These are phyloP conservation scores for Cassiopea andromeda DNA, from an alignment of 30 jellyfish, hydroid and myxozoan genomes.

Conservation along the genomic window DNA sequence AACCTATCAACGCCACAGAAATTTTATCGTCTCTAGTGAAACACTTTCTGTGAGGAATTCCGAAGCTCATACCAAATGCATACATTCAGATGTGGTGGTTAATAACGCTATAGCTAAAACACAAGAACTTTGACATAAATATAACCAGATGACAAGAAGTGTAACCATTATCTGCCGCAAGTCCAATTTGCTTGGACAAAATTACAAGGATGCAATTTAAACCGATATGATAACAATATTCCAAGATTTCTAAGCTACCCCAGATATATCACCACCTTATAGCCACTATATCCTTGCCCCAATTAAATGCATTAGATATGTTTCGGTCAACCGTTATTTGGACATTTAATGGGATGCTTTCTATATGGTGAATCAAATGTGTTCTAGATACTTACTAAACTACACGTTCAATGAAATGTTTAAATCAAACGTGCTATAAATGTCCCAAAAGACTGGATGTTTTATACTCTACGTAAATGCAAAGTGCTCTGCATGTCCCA, in stretches of 20 bases:
- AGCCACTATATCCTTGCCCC: not conserved
- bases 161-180: not conserved
- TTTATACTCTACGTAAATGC: too few relatives aligned
- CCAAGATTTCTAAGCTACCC: not conserved
- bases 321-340: too few relatives aligned
- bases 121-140: not conserved
- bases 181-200: not conserved
- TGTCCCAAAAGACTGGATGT: too few relatives aligned
- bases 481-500: too few relatives aligned
- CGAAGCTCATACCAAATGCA: not conserved
- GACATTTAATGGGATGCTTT: too few relatives aligned
- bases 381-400: too few relatives aligned
- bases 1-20: not conserved
- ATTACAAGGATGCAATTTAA: not conserved
- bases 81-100: not conserved
- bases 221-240: not conserved
- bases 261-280: not conserved
- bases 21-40: not conserved
- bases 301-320: not conserved
- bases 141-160: not conserved
- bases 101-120: not conserved
- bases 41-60: not conserved
- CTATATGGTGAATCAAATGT: too few relatives aligned
- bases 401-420: too few relatives aligned
- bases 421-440: too few relatives aligned